phyloP scores from a whole-genome alignment of 2,797 vertebrate genomes.

The Lemur catta region DNA sequence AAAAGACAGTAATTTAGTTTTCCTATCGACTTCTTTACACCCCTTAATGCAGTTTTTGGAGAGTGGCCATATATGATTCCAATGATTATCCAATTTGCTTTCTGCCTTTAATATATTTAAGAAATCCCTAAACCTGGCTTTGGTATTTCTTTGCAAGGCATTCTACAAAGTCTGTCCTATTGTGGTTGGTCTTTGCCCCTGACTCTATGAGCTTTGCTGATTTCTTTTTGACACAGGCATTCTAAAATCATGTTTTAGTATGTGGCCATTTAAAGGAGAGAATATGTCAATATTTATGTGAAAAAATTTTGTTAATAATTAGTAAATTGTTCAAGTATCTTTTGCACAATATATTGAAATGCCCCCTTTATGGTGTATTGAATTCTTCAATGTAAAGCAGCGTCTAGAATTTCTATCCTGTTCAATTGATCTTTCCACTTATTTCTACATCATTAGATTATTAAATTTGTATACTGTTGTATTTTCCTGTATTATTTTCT shows the following conservation, averaged over 20 bases:
- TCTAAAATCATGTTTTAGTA: not conserved
- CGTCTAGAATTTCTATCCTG: not conserved
- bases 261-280: not conserved
- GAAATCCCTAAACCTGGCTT: slow-evolving; percentile 8
- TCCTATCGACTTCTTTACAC: slow-evolving; percentile 51
- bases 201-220: not conserved
- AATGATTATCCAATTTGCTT: slow-evolving; percentile 55
- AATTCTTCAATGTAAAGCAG: not conserved
- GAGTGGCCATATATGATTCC: slow-evolving; percentile 37
- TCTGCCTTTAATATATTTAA: slow-evolving; percentile 57
- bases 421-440: not conserved
- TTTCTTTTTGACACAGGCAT: not conserved
- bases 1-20: slow-evolving; percentile 57
- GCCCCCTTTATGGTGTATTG: not conserved
- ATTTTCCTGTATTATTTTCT: not conserved
- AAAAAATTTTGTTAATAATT: not conserved
- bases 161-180: not conserved
- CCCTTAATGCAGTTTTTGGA: slow-evolving; percentile 70
- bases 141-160: not conserved
- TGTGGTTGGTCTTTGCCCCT: not conserved
- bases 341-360: not conserved
- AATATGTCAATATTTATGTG: not conserved
- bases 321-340: not conserved
- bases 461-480: not conserved
- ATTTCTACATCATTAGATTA: not conserved